Evolutionary conservation across 2,888 invertebrate genomes (phyloP).

Genomic region (Fragum fragum): DNA sequence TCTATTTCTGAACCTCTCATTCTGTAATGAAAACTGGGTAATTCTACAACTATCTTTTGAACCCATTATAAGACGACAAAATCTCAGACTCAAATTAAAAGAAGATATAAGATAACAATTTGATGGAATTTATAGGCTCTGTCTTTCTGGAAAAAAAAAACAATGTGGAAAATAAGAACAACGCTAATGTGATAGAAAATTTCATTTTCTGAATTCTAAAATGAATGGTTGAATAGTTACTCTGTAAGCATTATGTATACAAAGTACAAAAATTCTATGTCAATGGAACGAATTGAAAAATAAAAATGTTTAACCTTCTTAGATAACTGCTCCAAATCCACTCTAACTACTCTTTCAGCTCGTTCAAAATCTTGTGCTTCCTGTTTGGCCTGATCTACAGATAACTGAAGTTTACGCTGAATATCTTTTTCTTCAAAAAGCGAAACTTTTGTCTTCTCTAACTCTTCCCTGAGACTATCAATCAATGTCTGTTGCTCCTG

Average conservation of each 20-base stretch:
- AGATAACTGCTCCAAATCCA: conserved; percentile 84
- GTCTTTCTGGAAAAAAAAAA: too few relatives aligned
- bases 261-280: too few relatives aligned
- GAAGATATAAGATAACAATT: not conserved
- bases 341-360: conserved; percentile 84
- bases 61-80: too few relatives aligned
- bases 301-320: conserved; percentile 79
- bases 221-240: too few relatives aligned
- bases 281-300: too few relatives aligned
- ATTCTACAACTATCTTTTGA: too few relatives aligned
- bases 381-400: conserved; percentile 78
- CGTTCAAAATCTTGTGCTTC: conserved; percentile 84
- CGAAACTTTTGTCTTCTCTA: conserved; percentile 79
- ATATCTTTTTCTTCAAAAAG: conserved; percentile 79
- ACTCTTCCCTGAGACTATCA: conserved; percentile 78
- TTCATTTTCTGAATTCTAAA: too few relatives aligned
- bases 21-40: conserved; percentile 68
- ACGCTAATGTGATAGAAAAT: too few relatives aligned
- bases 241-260: too few relatives aligned
- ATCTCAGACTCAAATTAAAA: too few relatives aligned
- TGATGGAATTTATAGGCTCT: too few relatives aligned
- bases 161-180: too few relatives aligned
- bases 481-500: conserved; percentile 82
- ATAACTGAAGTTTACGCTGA: conserved; percentile 78
- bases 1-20: conserved; percentile 85